Conservation (phyloP, 2,113 vertebrate species). For the Numenius arquata region DNA sequence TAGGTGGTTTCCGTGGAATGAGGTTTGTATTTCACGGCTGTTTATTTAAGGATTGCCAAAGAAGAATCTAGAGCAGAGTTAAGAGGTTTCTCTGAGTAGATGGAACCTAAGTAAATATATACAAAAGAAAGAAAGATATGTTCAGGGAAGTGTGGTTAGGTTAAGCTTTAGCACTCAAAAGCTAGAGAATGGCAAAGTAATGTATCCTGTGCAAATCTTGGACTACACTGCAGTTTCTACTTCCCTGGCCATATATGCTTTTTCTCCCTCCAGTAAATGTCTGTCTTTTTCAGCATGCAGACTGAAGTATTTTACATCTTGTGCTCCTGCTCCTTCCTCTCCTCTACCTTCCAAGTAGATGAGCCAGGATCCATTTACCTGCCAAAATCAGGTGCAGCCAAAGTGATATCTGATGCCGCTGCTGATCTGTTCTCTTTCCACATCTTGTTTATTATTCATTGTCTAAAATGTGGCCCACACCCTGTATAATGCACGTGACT, state of each 20-base stretch:
- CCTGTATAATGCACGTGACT: conserved; percentile 25
- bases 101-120: background rate
- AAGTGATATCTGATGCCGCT: background rate
- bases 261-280: background rate
- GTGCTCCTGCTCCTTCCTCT: background rate
- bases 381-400: background rate
- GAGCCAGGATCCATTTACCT: background rate
- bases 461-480: background rate
- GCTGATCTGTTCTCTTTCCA: conserved; percentile 7
- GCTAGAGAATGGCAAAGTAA: background rate
- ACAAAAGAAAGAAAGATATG: background rate
- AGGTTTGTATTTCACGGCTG: background rate
- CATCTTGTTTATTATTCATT: conserved; percentile 18
- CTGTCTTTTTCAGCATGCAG: background rate
- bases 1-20: background rate
- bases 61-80: background rate
- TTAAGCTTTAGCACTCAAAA: background rate
- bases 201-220: background rate
- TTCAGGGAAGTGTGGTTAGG: background rate
- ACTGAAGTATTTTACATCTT: background rate
- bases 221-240: background rate
- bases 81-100: background rate
- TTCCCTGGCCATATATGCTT: background rate
- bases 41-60: background rate
- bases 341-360: background rate